Evolutionary conservation across 2,888 invertebrate genomes (phyloP).

Genomic region (Noctua comes): DNA sequence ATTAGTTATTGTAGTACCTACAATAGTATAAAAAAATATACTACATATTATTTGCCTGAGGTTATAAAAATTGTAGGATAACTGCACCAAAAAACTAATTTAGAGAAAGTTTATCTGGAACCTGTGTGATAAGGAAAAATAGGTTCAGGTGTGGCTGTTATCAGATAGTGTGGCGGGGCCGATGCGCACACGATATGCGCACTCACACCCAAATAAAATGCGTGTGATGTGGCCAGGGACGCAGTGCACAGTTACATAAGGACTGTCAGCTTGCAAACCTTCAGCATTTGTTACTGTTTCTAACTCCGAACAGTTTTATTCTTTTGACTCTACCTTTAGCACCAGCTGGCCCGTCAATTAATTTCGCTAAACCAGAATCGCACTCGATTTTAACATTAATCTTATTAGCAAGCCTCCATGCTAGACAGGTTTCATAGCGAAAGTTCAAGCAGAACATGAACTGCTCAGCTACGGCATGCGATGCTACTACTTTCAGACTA

Average conservation of each 20-base stretch:
- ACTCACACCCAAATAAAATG: constrained; percentile 17
- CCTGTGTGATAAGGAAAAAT: constrained; percentile 80
- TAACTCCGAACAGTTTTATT: not conserved
- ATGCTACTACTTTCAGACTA: not conserved
- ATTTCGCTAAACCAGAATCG: not conserved
- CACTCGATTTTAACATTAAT: not conserved
- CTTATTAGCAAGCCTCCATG: not conserved
- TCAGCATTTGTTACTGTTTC: not conserved
- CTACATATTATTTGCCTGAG: not conserved
- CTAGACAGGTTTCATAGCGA: not conserved
- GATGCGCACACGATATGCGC: constrained; percentile 36
- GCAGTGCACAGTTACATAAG: not conserved
- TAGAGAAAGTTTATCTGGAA: constrained; percentile 79
- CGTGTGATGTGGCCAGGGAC: constrained; percentile 25
- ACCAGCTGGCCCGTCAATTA: not conserved
- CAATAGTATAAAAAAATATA: constrained; percentile 18
- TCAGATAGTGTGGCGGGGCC: constrained; percentile 66
- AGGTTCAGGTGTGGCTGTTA: constrained; percentile 85
- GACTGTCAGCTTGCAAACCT: not conserved
- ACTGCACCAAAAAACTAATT: constrained; percentile 58
- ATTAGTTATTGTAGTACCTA: constrained; percentile 4
- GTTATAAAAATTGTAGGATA: constrained; percentile 5
- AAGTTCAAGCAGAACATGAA: not conserved
- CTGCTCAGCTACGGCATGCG: not conserved
- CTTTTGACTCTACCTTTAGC: not conserved